phyloP scores from a whole-genome alignment of 2,797 vertebrate genomes.

The Sternotherus odoratus region DNA sequence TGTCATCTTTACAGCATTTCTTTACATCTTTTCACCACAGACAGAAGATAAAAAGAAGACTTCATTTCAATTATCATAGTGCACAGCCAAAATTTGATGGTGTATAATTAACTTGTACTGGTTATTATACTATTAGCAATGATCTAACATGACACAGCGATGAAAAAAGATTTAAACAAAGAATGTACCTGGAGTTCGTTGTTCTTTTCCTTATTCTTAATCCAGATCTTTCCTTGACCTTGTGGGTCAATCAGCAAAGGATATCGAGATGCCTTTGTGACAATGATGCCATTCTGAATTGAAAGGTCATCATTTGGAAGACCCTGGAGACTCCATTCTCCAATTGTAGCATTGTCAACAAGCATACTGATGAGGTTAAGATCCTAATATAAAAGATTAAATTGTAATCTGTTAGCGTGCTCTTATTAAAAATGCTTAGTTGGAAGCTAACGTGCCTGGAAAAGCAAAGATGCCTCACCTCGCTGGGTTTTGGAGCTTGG shows the following conservation, averaged over 20 bases:
- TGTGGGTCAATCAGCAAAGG: constrained; percentile 91
- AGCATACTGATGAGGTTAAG: constrained; percentile 86
- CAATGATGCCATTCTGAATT: constrained; percentile 90
- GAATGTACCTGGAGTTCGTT: constrained; percentile 84
- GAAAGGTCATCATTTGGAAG: constrained; percentile 89
- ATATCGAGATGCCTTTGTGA: constrained; percentile 87
- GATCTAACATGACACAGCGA: not conserved
- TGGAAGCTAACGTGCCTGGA: not conserved
- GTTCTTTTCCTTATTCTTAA: constrained; percentile 86
- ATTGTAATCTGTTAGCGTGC: not conserved
- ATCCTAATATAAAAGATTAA: constrained; percentile 76
- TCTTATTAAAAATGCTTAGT: not conserved
- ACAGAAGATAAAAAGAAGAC: not conserved
- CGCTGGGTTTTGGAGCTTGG: not conserved
- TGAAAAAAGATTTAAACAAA: not conserved
- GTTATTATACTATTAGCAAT: not conserved
- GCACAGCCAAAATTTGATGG: not conserved
- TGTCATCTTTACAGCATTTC: not conserved
- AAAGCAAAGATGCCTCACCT: not conserved
- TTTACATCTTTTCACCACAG: not conserved
- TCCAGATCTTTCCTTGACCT: constrained; percentile 90
- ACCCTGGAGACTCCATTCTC: constrained; percentile 90
- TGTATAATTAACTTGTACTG: not conserved
- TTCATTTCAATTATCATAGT: constrained; percentile 6
- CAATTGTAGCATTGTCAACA: constrained; percentile 85